A percentile compares a stretch with the other conserved stretches of the same genome.
phyloP scores from a whole-genome alignment of 2,113 vertebrate species.

The Egretta garzetta region DNA sequence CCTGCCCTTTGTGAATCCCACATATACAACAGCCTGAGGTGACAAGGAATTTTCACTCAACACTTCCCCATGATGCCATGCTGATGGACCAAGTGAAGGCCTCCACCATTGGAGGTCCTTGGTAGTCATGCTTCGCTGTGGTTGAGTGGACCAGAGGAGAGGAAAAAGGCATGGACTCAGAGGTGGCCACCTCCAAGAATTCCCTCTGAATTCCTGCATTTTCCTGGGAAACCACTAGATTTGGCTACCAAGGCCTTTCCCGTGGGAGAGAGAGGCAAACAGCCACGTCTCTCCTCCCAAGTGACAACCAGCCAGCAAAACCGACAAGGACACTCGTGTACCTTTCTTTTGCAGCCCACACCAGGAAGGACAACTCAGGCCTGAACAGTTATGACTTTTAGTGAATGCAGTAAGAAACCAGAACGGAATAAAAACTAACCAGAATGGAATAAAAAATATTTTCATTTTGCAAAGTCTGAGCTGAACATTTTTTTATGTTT shows the following conservation, averaged over 20 bases:
- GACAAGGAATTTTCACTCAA: background rate
- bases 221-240: background rate
- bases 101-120: rapidly evolving
- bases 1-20: rapidly evolving
- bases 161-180: background rate
- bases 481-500: background rate
- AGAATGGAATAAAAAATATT: slow-evolving; percentile 24
- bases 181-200: background rate
- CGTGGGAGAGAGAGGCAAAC: background rate
- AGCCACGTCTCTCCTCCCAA: rapidly evolving
- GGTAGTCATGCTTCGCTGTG: background rate
- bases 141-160: background rate
- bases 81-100: background rate
- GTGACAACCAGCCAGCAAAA: background rate
- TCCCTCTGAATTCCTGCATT: background rate
- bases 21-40: background rate
- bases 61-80: rapidly evolving
- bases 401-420: background rate
- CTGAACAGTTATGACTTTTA: background rate
- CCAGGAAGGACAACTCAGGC: background rate
- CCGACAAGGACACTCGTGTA: background rate
- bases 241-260: background rate
- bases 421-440: background rate
- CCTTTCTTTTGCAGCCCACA: background rate
- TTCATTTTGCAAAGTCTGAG: background rate